Base-by-base conservation (phyloP, 2,797 vertebrate genomes). In the Rhabdophis nuchalis region DNA sequence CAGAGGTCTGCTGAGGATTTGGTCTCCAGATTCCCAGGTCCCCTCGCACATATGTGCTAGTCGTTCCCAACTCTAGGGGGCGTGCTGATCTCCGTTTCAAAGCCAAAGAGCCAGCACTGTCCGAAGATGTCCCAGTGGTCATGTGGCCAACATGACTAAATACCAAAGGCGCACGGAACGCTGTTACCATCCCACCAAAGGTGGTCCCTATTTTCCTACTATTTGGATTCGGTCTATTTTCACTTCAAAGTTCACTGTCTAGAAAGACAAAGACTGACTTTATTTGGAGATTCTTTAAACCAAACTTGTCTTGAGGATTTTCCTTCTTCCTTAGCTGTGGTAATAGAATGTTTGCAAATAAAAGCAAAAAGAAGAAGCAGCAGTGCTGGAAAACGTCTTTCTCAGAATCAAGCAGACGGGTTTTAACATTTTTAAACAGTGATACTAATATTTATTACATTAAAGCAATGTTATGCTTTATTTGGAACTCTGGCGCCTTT, bases 381-480 rank as follows among this genome's bases (percentile, higher is more conserved):
- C 95, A 95, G 95, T 92, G 94, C 97, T 98, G 98, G 97, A 97
- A 97, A 98, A 97, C 97, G 96, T 98, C 98, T 97, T 97, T 97
- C 97, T 98, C 97, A 97, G 97, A 98, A 98, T 97, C 97, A 97
- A 97, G 97, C 98, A 98, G 98, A 98, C 96, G 97, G 97, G 98
- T 98, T 96, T 96, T 97, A 98, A 98, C 98, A 98, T 98, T 98
- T 99, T 98, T 98, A 99, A 99, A 99, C 98, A 99, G 98, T 97
- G 98, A 97, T 97, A 97, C 97, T 97, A 98, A 98, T 98, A 99
- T 99, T 98, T 98, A 98, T 99, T 98, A 98, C 98, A 98, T 99
- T 98, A 98, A 98, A 99, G 98, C 98, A 97, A 97, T 98, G 99
- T 99, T 98, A 98, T 98, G 98, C 98, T 99, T 99, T 99, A 99